Conservation (phyloP, 2,888 invertebrate genomes). For the Cerceris rybyensis region DNA sequence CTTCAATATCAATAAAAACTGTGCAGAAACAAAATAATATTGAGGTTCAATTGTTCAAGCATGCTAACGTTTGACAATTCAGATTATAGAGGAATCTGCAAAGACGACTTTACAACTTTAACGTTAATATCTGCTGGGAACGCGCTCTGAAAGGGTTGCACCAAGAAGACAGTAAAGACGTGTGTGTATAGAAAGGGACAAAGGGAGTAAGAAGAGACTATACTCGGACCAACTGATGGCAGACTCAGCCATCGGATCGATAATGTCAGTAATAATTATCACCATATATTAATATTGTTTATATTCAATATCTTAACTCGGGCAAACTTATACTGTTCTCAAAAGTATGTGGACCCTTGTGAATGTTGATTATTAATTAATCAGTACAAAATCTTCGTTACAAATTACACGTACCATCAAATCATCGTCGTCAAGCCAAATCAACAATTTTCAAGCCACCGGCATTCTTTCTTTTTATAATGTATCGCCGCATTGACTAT, state of each 20-base stretch:
- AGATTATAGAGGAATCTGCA: conserved; percentile 47
- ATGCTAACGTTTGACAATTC: not conserved
- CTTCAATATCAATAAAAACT: too few relatives aligned
- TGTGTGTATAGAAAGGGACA: conserved; percentile 58
- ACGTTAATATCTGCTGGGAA: conserved; percentile 63
- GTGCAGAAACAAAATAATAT: too few relatives aligned
- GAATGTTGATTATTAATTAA: too few relatives aligned
- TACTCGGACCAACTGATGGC: conserved; percentile 67
- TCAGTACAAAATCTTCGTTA: too few relatives aligned
- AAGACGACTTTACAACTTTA: conserved; percentile 58
- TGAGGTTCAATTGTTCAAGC: not conserved
- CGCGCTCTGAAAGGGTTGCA: conserved; percentile 69
- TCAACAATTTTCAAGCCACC: too few relatives aligned
- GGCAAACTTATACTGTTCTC: not conserved
- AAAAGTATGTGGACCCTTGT: not conserved
- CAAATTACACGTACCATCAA: too few relatives aligned
- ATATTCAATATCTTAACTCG: not conserved
- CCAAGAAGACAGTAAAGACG: conserved; percentile 62
- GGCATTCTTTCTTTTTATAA: too few relatives aligned
- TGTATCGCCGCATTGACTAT: too few relatives aligned
- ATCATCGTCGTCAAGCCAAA: too few relatives aligned
- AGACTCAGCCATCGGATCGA: conserved; percentile 72
- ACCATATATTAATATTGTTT: conserved; percentile 34
- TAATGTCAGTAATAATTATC: conserved; percentile 72
- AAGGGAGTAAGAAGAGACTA: conserved; percentile 63